Evolutionary conservation across 2,888 invertebrate genomes (phyloP), one percentile per base, ranked within the genome.

Genomic region (Ligdia adustata): DNA sequence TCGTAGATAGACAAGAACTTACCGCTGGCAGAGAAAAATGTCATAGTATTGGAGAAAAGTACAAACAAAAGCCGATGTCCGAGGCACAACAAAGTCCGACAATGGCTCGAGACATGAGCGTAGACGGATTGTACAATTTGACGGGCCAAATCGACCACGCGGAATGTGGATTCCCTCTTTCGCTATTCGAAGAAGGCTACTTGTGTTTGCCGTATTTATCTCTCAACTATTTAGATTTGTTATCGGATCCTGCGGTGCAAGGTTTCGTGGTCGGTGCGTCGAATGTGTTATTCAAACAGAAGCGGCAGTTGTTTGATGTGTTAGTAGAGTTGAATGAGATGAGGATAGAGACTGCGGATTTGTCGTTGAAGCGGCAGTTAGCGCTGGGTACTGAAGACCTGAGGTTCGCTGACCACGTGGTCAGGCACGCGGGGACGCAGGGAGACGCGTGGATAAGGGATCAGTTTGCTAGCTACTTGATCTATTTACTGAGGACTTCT

Each of bases 241-340:
- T 99, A 41, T 94, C 94, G 35, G 97, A 98, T 79, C 92, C 95
- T 2, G 96, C 96, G 62, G 97, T 98, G 4, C 90, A 95, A 52
- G 96, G 95, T 15, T 96, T 96, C 82, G 91, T 98, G 29, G 96
- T 98, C 47, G 99, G 99, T 24, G 99, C 99, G n/a, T 99, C 99
- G 9, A 99, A 99, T 90, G 95, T 98, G n/a, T 90, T 99, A 22
- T 99, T 99, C 77, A 97, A 97, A 76, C 99, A 99, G 79, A 98
- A 98, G 72, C 93, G 95, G 52, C 96, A 98, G 69, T 84, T 98
- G 35, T 95, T 97, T 53, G 99, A 99, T 83, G 97, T 98, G 9
- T 84, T 99, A 41, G 94, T 99, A 1, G 98, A 98, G 88, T 92
- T 97, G 41, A 97, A 96, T 75, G 95, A 94, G 60, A 94, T 94